Percentiles rank a stretch among this genome's conserved stretches.
These are phyloP conservation scores for Hemiprocne comata DNA, from an alignment of 2,113 vertebrate genomes.

Conservation along the genomic window DNA sequence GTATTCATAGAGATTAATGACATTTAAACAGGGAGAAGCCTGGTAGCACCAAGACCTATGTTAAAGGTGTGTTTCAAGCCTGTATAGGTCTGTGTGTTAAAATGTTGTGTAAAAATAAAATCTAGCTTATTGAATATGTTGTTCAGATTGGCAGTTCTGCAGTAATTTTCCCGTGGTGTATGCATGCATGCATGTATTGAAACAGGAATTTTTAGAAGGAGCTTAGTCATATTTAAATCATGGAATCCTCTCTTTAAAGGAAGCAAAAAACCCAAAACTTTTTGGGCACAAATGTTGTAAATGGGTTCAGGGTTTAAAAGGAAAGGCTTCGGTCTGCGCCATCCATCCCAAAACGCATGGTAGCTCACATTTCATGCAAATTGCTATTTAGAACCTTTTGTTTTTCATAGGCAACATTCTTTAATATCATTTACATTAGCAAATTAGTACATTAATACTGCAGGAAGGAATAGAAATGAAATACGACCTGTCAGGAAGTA, in stretches of 20 bases:
- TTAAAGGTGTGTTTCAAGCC: conserved; percentile 39
- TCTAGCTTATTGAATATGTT: conserved; percentile 57
- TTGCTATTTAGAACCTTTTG: conserved; percentile 22
- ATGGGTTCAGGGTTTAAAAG: not conserved
- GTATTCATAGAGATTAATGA: conserved; percentile 78
- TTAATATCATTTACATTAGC: conserved; percentile 43
- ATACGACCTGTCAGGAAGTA: conserved; percentile 42
- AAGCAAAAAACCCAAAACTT: not conserved
- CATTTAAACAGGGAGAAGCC: conserved; percentile 72
- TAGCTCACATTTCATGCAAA: not conserved
- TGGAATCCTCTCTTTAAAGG: not conserved
- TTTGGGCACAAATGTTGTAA: not conserved
- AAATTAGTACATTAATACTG: conserved; percentile 13
- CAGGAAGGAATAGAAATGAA: conserved; percentile 49
- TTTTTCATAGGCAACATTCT: conserved; percentile 12
- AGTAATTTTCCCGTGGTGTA: not conserved
- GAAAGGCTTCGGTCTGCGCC: conserved; percentile 1
- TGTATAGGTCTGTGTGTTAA: conserved; percentile 45
- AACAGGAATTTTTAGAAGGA: conserved; percentile 29
- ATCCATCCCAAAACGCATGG: not conserved
- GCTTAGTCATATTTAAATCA: not conserved
- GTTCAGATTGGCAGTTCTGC: conserved; percentile 40
- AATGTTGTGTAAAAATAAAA: conserved; percentile 69
- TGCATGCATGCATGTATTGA: not conserved
- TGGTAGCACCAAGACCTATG: conserved; percentile 25